Base-by-base conservation (phyloP, 2,797 vertebrate species). In the Melanotaenia boesemani region DNA sequence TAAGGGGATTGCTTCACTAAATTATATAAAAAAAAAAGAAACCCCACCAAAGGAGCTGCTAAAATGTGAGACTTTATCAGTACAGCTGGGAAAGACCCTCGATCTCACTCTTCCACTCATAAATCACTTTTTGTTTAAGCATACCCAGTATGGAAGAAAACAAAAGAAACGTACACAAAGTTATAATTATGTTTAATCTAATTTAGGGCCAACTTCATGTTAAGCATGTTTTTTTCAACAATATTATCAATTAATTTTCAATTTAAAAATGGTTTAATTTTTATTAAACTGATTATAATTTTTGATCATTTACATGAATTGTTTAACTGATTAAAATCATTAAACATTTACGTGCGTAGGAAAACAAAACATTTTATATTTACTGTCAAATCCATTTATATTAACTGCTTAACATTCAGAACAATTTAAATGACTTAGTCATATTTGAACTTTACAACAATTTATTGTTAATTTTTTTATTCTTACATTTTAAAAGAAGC, bases 1-100 rank as follows among this genome's bases (percentile, higher is more conserved):
- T 99, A 99, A 98, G 96, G 89, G 91, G 90, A 93, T 93, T 92
- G 92, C 90, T 87, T 86, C 88, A 92, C 93, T 94, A 90, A 95
- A 95, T 91, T 73, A 72, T 63, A 76, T 63, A 59, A 55, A 63
- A 30, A 76, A 76, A 76, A 73, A 82, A 85, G 77, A 84, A 84
- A 70, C 62, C 80, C 86, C 73, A 86, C 89, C 90, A 90, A 86
- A 90, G 87, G 88, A 89, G 91, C 89, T 86, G 85, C 81, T 80
- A 87, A 84, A 89, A 91, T 86, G 85, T 88, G 83, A 82, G 80
- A 91, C 85, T 84, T 93, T 93, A 92, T 93, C 92, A 91, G 82
- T 88, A 79, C 56, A 80, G 81, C 89, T 86, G 85, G 86, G 88
- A 89, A 90, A 89, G 78, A 83, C 85, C 85, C 74, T 67, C 79